Evolutionary conservation across 2,888 invertebrate genomes (phyloP).

Genomic region (Euphydryas editha): DNA sequence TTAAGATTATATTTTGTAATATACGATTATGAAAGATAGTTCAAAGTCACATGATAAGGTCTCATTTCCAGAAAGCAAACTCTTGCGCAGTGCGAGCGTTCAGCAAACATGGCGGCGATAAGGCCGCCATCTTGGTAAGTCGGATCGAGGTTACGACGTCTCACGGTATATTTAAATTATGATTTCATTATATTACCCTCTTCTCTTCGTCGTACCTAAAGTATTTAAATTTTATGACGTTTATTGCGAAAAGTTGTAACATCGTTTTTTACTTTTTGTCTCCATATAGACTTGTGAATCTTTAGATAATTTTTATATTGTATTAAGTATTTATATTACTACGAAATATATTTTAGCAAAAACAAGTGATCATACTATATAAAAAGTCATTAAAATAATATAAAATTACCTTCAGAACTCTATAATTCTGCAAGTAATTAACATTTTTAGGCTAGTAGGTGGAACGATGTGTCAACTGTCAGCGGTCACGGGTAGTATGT

Average conservation of each 20-base stretch:
- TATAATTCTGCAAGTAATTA: too few relatives aligned
- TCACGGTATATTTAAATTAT: conserved; percentile 72
- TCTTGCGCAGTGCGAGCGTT: conserved; percentile 71
- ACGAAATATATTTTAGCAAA: too few relatives aligned
- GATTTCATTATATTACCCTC: conserved; percentile 40
- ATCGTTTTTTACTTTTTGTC: neutral
- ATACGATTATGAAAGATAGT: conserved; percentile 39
- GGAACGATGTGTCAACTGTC: too few relatives aligned
- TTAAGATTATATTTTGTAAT: conserved; percentile 12
- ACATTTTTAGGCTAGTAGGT: too few relatives aligned
- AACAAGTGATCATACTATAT: too few relatives aligned
- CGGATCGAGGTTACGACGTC: conserved; percentile 73
- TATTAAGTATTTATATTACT: neutral
- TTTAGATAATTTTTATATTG: neutral
- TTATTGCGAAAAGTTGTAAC: neutral
- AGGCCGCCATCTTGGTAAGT: conserved; percentile 72
- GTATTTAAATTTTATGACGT: neutral
- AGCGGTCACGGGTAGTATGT: too few relatives aligned
- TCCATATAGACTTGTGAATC: neutral
- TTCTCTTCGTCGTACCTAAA: conserved; percentile 16
- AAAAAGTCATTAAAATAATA: too few relatives aligned
- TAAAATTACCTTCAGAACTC: too few relatives aligned
- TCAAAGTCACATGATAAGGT: conserved; percentile 42
- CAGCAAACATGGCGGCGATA: conserved; percentile 79
- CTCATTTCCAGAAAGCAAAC: conserved; percentile 75